Percentiles rank a stretch among this genome's conserved stretches.
Conservation (phyloP, 2,888 invertebrate genomes). For the Aporophyla lueneburgensis region DNA sequence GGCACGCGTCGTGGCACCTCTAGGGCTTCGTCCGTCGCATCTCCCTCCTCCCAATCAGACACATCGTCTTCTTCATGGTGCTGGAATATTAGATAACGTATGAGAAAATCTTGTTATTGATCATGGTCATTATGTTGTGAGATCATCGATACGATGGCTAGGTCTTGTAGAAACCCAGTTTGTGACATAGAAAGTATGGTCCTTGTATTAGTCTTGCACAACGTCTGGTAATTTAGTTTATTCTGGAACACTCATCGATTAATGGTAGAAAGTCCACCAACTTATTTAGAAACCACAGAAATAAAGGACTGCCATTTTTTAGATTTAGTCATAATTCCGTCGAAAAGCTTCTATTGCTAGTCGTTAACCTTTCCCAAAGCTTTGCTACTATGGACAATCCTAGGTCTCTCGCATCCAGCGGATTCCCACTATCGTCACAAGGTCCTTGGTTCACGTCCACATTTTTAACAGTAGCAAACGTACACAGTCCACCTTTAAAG, state of each 20-base stretch:
- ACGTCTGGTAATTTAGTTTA: neutral
- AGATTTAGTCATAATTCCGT: neutral
- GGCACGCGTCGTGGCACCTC: conserved; percentile 89
- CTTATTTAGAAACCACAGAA: neutral
- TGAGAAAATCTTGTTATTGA: neutral
- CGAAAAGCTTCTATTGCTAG: neutral
- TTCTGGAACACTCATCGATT: neutral
- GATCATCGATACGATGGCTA: neutral
- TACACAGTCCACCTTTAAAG: neutral
- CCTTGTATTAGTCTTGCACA: neutral
- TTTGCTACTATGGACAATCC: too few species aligned
- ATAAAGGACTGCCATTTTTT: neutral
- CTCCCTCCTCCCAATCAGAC: conserved; percentile 88
- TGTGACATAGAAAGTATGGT: neutral
- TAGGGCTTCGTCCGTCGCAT: conserved; percentile 81
- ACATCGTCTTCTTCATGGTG: conserved; percentile 85
- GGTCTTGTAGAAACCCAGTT: neutral
- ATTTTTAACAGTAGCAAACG: neutral
- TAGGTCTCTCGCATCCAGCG: too few species aligned
- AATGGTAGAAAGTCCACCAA: too few species aligned
- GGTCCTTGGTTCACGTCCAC: neutral
- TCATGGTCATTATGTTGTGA: neutral
- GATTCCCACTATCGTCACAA: neutral
- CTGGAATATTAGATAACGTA: conserved; percentile 68
- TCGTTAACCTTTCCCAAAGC: too few species aligned